These are phyloP conservation scores for Plusia festucae DNA, from an alignment of 2,888 invertebrate genomes.

Conservation along the genomic window DNA sequence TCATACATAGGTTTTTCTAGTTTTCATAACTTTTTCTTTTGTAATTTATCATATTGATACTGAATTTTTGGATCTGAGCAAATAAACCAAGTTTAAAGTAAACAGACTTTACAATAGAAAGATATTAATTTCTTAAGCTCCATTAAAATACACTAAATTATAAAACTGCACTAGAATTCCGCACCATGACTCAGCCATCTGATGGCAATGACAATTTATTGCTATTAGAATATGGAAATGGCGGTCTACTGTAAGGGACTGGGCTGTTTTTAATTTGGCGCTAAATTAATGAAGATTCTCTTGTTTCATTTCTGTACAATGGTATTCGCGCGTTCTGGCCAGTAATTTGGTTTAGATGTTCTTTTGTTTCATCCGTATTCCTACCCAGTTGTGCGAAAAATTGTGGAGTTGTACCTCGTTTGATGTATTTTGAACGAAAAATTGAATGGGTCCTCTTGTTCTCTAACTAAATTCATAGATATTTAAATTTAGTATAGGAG, in stretches of 20 bases:
- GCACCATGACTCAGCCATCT: conserved; percentile 61
- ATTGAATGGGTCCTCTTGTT: conserved; percentile 3
- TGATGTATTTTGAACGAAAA: conserved; percentile 14
- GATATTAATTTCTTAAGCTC: neutral
- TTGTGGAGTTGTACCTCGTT: conserved; percentile 19
- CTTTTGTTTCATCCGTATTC: conserved; percentile 40
- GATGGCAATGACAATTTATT: conserved; percentile 77
- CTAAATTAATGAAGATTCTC: conserved; percentile 80
- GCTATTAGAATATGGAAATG: conserved; percentile 80
- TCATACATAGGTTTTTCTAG: no score
- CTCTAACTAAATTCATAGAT: neutral
- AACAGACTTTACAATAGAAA: neutral
- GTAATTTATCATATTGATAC: no score
- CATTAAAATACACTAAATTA: conserved; percentile 25
- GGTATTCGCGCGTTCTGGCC: conserved; percentile 53
- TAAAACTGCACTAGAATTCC: conserved; percentile 41
- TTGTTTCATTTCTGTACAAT: conserved; percentile 70
- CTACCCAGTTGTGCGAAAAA: conserved; percentile 16
- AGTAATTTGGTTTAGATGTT: conserved; percentile 59
- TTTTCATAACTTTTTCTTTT: no score
- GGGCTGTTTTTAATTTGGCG: conserved; percentile 81
- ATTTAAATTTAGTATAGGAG: neutral
- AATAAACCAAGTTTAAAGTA: neutral
- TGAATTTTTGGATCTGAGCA: no score
- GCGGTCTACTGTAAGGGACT: conserved; percentile 67